Evolutionary conservation across 1,140 invertebrate species (phyloP).

Genomic region (Cydia strobilella): DNA sequence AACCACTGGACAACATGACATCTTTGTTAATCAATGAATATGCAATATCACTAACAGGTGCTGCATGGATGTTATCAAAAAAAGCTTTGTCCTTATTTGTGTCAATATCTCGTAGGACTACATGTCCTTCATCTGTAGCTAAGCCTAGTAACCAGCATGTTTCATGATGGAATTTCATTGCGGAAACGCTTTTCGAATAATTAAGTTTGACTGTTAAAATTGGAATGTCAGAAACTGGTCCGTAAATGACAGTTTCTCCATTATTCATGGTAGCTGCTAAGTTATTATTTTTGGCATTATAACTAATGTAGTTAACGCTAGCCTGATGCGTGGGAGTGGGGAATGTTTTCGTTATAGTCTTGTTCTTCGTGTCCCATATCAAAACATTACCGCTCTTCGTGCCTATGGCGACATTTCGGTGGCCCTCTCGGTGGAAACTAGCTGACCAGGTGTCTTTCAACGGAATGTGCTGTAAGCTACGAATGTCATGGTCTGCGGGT

Average conservation of each 20-base stretch:
- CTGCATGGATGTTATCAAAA: conserved; percentile 74
- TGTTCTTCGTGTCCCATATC: conserved; percentile 78
- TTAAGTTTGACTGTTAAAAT: conserved; percentile 68
- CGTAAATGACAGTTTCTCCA: conserved; percentile 75
- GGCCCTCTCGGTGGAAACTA: conserved; percentile 71
- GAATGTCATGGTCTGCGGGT: conserved; percentile 68
- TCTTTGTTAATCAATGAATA: conserved; percentile 76
- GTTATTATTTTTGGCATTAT: conserved; percentile 75
- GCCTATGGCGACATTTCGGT: conserved; percentile 72
- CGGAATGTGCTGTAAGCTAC: conserved; percentile 72
- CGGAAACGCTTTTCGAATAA: conserved; percentile 70
- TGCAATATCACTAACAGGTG: conserved; percentile 73
- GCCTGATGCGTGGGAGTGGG: conserved; percentile 61
- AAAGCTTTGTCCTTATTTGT: conserved; percentile 74
- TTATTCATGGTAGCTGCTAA: conserved; percentile 72
- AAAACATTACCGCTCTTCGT: conserved; percentile 72
- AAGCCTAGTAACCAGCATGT: conserved; percentile 68
- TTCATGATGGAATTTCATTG: conserved; percentile 76
- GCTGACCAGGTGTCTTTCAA: conserved; percentile 72
- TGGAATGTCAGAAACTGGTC: conserved; percentile 71
- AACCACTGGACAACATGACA: conserved; percentile 73
- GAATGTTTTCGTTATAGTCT: conserved; percentile 72
- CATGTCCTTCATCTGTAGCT: conserved; percentile 76
- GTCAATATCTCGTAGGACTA: conserved; percentile 72
- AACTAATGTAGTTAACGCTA: conserved; percentile 70